phyloP scores from a whole-genome alignment of 2,888 invertebrate genomes.

The Congeria kusceri region DNA sequence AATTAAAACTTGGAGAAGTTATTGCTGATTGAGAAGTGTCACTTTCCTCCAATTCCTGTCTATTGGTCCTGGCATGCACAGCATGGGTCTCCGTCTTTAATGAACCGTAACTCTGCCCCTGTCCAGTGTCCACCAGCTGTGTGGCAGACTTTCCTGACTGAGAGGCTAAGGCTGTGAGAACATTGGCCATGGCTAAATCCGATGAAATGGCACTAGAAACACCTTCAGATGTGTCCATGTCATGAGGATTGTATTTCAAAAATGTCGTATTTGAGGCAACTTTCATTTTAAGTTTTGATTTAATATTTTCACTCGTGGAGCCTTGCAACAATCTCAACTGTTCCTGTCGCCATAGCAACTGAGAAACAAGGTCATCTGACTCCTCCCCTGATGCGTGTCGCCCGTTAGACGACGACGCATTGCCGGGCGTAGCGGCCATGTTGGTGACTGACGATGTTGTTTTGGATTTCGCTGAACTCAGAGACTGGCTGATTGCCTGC shows the following conservation, averaged over 20 bases:
- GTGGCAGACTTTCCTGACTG: constrained; percentile 39
- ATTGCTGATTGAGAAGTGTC: not conserved
- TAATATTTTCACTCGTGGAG: constrained; percentile 52
- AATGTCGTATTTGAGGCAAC: constrained; percentile 53
- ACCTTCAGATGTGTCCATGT: not conserved
- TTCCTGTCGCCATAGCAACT: constrained; percentile 50
- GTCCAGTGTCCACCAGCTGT: not conserved
- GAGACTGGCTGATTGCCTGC: constrained; percentile 83
- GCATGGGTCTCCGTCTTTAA: not conserved
- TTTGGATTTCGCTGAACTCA: constrained; percentile 64
- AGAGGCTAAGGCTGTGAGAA: constrained; percentile 76
- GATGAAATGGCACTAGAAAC: constrained; percentile 18
- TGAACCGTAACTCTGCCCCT: not conserved
- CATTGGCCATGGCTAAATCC: constrained; percentile 76
- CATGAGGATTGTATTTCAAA: constrained; percentile 11
- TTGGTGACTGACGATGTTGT: constrained; percentile 6
- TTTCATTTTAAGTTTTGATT: constrained; percentile 66
- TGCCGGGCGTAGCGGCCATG: constrained; percentile 9
- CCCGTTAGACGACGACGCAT: constrained; percentile 1
- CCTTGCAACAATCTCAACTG: constrained; percentile 31
- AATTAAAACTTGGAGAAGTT: not conserved
- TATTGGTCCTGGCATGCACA: not conserved
- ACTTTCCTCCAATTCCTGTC: not conserved
- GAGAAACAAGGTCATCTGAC: constrained; percentile 8
- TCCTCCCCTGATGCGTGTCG: not conserved